Conservation (phyloP, 1,140 invertebrate species). For the Plutomurus gul region DNA sequence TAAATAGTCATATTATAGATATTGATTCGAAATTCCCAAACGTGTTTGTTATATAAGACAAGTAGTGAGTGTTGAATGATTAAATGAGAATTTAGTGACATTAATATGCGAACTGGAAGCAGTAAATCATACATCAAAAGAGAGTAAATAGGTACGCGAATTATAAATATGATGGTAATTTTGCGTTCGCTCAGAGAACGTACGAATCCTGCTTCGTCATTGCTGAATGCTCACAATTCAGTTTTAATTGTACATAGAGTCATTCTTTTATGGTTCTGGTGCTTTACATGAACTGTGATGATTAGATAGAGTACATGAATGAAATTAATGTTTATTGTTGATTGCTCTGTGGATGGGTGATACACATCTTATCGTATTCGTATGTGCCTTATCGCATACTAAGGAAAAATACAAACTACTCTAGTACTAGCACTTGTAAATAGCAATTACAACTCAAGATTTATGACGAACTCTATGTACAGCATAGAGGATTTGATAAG, state of each 20-base stretch:
- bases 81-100: not conserved
- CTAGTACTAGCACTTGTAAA: not conserved
- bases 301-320: conserved; percentile 3
- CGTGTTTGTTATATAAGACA: no score
- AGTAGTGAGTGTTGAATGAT: not conserved
- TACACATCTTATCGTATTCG: not conserved
- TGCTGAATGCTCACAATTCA: not conserved
- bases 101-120: not conserved
- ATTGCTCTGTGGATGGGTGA: not conserved
- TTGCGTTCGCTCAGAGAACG: not conserved
- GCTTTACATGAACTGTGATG: not conserved
- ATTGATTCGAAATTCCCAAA: no score
- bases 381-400: not conserved
- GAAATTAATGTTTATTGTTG: not conserved
- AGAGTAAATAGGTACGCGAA: not conserved
- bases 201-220: not conserved
- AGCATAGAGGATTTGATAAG: no score
- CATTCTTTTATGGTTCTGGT: not conserved
- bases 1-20: no score
- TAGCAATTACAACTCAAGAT: conserved; percentile 2
- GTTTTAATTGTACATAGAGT: not conserved
- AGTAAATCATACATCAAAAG: not conserved
- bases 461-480: not conserved
- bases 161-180: not conserved
- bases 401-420: not conserved